These are phyloP conservation scores for Zophobas morio DNA, from an alignment of 1,140 invertebrate species.

Conservation along the genomic window DNA sequence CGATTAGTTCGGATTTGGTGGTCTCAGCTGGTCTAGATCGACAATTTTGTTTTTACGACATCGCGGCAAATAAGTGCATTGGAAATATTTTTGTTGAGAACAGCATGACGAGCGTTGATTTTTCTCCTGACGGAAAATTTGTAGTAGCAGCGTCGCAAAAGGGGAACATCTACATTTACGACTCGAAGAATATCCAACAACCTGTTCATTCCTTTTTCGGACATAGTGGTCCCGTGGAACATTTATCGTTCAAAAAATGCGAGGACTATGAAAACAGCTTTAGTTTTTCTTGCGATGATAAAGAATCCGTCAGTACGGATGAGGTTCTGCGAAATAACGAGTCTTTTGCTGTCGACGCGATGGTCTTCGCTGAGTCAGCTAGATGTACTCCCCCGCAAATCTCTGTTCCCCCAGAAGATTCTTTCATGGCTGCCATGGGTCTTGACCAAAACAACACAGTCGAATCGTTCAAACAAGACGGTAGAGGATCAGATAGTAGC, in stretches of 20 bases:
- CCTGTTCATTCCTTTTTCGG: constrained; percentile 58
- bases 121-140: constrained; percentile 59
- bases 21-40: constrained; percentile 62
- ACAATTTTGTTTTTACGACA: constrained; percentile 62
- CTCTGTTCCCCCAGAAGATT: constrained; percentile 50
- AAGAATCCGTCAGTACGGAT: constrained; percentile 4
- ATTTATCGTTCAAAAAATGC: constrained; percentile 57
- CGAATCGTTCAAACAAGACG: constrained; percentile 44
- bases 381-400: not conserved
- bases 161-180: constrained; percentile 62
- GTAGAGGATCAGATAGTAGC: constrained; percentile 1
- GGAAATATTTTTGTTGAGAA: constrained; percentile 57
- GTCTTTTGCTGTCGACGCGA: not conserved
- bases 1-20: constrained; percentile 60
- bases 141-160: constrained; percentile 61
- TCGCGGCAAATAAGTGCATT: constrained; percentile 55
- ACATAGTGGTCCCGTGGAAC: constrained; percentile 57
- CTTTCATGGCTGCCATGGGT: constrained; percentile 54
- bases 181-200: constrained; percentile 60
- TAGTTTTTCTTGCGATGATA: constrained; percentile 13
- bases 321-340: constrained; percentile 3
- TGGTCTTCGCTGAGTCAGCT: not conserved
- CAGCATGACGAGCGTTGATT: constrained; percentile 63
- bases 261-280: constrained; percentile 28
- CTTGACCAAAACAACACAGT: constrained; percentile 53